A percentile compares a stretch with the other conserved stretches of the same genome.
These are phyloP conservation scores for Stratiomys singularior DNA, from an alignment of 2,888 invertebrate genomes.

Conservation along the genomic window DNA sequence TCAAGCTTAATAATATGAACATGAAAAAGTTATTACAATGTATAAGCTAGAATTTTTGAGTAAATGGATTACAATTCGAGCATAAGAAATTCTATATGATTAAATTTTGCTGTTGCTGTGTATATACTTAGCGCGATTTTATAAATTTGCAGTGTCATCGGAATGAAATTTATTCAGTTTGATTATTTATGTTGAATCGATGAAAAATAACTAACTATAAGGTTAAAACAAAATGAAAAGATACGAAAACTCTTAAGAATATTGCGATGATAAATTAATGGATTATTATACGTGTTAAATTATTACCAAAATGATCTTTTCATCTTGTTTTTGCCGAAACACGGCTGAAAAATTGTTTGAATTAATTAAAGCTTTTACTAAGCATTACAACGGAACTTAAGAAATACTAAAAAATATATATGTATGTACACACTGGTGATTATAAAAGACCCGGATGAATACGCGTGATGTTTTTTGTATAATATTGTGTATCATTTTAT, in stretches of 20 bases:
- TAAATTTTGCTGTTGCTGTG: slow-evolving; percentile 8
- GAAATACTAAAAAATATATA: not conserved
- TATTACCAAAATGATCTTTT: not conserved
- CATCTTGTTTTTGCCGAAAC: not conserved
- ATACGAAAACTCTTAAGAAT: not conserved
- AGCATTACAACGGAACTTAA: not conserved
- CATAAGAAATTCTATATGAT: not conserved
- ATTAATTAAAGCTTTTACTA: not conserved
- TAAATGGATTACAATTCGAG: not conserved
- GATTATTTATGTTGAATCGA: not conserved
- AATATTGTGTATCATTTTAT: slow-evolving; percentile 50
- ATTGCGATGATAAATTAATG: not conserved
- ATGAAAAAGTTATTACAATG: not conserved
- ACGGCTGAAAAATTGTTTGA: not conserved
- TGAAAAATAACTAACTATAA: not conserved
- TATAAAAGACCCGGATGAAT: slow-evolving; percentile 46
- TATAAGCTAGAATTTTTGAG: not conserved
- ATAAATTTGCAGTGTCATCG: slow-evolving; percentile 30
- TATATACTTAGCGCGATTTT: slow-evolving; percentile 27
- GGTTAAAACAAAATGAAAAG: slow-evolving; percentile 23
- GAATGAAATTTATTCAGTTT: slow-evolving; percentile 15
- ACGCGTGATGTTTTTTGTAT: slow-evolving; percentile 48
- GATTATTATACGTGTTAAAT: not conserved
- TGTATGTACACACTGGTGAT: slow-evolving; percentile 30
- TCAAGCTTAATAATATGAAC: not conserved